Evolutionary conservation across 2,113 vertebrate genomes (phyloP), one percentile per base, ranked within the genome.

Genomic region (Ariopsis seemanni): DNA sequence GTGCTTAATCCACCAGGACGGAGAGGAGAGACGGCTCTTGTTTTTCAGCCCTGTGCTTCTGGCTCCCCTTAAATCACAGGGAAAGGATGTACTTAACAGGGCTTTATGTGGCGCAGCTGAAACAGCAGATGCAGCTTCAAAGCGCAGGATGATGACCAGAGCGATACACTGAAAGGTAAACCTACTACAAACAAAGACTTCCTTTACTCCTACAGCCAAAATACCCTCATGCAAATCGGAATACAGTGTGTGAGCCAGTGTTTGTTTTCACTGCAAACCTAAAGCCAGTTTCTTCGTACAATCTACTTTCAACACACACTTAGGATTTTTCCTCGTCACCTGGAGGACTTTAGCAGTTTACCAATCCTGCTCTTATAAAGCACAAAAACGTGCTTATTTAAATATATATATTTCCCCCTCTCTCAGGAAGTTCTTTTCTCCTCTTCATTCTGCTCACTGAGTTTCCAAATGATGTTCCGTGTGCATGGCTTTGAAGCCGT

Each of bases 141-240:
- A 86, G 87, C 34, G 50, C 81, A 90, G 85, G 85, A 82, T 84
- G 85, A 89, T 87, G 80, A 87, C 82, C 86, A 85, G 34, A 90
- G 87, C 84, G 84, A 90, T 85, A 82, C 82, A 83, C 82, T 85
- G 77, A 60, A 90, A 88, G 82, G 86, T 85, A 78, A 87, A 84
- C 87, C 58, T 30, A 85, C 77, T 88, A 69, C 80, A 90, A 89
- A 90, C 89, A 90, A 88, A 88, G 77, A 88, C 89, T 87, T 87
- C 87, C 89, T 88, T 90, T 82, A 87, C 85, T 86, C 83, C 25
- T 53, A 62, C 87, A 77, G 87, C 85, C 82, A 90, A 90, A 88
- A 77, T 48, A 82, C 82, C 85, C 83, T 84, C 82, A 77, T 86
- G 85, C 82, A 82, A 62, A 88, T 87, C 34, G 60, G 50, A 81